Percentiles rank a stretch among this genome's conserved stretches.
Evolutionary conservation across 2,113 vertebrate species (phyloP).

Genomic region (Rhinoptilus africanus): DNA sequence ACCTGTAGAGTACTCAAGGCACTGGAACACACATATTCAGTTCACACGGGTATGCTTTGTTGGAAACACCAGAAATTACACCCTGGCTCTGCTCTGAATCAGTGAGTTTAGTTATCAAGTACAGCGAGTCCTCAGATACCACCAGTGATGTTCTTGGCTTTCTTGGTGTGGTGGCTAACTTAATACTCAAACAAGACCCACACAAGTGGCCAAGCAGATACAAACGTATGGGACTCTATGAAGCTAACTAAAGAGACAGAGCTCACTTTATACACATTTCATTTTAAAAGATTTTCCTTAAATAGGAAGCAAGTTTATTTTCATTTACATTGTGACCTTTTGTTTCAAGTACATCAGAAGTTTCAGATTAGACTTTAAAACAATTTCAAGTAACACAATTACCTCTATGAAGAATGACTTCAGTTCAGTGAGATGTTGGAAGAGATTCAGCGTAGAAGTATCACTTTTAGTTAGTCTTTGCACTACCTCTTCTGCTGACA

Average conservation of each 20-base stretch:
- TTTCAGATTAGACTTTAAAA: neutral
- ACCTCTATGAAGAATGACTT: slow-evolving; percentile 99
- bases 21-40: neutral
- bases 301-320: neutral
- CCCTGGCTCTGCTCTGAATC: neutral
- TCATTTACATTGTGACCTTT: neutral
- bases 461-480: slow-evolving; percentile 86
- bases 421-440: slow-evolving; percentile 89
- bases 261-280: neutral
- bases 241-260: neutral
- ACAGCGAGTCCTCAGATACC: neutral
- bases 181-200: neutral
- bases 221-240: neutral
- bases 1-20: neutral
- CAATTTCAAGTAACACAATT: neutral
- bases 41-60: neutral
- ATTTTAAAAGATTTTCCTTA: neutral
- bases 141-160: neutral
- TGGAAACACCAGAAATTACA: neutral
- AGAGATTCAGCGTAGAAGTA: slow-evolving; percentile 84
- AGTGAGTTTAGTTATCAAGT: neutral
- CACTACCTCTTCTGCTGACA: slow-evolving; percentile 89
- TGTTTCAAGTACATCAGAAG: neutral
- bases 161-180: neutral
- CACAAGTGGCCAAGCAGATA: neutral